Percentiles rank a stretch among this genome's conserved stretches.
phyloP scores from a whole-genome alignment of 2,113 vertebrate genomes.

The Notechis scutatus region DNA sequence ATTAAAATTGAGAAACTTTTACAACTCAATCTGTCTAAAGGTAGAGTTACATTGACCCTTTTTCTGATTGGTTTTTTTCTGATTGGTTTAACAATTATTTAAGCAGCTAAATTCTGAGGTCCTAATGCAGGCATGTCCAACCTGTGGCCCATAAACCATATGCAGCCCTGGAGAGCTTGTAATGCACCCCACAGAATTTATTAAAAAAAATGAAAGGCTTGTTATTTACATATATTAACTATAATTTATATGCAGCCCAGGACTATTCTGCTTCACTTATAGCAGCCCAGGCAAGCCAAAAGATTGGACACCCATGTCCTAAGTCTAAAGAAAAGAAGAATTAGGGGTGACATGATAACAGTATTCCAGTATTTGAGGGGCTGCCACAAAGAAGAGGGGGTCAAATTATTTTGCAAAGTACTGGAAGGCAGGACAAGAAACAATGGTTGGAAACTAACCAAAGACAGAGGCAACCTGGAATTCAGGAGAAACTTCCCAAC shows the following conservation, averaged over 20 bases:
- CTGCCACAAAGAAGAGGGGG: too few species aligned
- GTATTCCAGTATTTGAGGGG: too few species aligned
- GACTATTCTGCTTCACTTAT: neutral
- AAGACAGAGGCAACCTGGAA: too few species aligned
- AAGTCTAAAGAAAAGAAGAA: too few species aligned
- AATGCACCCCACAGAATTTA: neutral
- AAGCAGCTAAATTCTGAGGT: neutral
- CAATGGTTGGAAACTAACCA: too few species aligned
- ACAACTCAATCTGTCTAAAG: neutral
- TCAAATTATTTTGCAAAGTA: too few species aligned
- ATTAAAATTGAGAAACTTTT: conserved; percentile 1
- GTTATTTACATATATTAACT: neutral
- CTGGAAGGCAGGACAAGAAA: too few species aligned
- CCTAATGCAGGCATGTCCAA: neutral
- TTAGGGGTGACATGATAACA: too few species aligned
- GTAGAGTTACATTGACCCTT: neutral
- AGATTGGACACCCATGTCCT: neutral
- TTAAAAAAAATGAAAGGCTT: neutral
- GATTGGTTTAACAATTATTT: neutral
- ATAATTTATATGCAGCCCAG: neutral
- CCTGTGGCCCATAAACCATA: neutral
- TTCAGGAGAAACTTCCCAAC: too few species aligned
- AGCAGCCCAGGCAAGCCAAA: neutral
- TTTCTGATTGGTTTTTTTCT: neutral
- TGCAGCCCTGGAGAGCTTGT: neutral